phyloP scores from a whole-genome alignment of 2,113 vertebrate species.

The Bettongia penicillata region DNA sequence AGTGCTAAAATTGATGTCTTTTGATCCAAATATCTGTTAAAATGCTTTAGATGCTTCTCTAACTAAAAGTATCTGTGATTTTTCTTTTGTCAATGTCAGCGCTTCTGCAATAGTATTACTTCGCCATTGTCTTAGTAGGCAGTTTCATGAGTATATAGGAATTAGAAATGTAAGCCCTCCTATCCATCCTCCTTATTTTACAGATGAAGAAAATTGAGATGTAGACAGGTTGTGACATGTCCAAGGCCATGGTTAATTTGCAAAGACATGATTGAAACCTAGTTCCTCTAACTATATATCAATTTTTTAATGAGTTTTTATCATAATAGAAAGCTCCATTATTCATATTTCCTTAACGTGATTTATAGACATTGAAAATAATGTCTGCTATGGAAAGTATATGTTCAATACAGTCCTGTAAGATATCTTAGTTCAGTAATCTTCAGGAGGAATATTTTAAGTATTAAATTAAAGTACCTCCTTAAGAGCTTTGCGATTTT shows the following conservation, averaged over 20 bases:
- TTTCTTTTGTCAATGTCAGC: neutral
- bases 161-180: neutral
- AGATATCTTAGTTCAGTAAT: neutral
- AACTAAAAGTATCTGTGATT: neutral
- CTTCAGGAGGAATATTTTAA: neutral
- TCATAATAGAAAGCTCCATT: neutral
- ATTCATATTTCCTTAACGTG: neutral
- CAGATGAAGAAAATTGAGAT: slow-evolving; percentile 8
- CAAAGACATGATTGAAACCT: neutral
- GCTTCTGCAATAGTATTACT: neutral
- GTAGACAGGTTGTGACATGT: neutral
- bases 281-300: neutral
- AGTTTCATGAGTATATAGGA: neutral
- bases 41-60: neutral
- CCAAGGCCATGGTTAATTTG: neutral
- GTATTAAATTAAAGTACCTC: neutral
- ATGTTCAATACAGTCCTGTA: neutral
- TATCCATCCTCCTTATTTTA: neutral
- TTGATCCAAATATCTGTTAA: slow-evolving; percentile 21
- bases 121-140: neutral
- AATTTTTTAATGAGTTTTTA: neutral
- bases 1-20: slow-evolving; percentile 24
- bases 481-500: neutral
- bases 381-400: neutral
- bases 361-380: neutral